Conservation (phyloP, 2,888 invertebrate genomes). For the Hetaerina titia region DNA sequence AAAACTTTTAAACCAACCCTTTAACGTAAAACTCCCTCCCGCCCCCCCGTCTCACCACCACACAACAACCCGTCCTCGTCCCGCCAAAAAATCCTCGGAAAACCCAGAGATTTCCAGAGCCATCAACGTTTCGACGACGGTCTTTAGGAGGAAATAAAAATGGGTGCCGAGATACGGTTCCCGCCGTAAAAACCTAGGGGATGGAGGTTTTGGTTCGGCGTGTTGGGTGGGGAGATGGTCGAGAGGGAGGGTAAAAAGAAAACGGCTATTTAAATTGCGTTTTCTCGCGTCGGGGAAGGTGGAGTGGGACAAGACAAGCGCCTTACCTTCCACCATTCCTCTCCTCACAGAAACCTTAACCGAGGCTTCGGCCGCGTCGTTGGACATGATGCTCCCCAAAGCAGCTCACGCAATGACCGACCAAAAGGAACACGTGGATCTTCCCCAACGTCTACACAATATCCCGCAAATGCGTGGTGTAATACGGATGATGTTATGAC, state of each 20-base stretch:
- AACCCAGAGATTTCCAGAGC: not conserved
- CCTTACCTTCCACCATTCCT: not conserved
- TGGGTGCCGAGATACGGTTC: not conserved
- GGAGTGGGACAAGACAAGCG: not conserved
- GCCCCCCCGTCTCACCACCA: not conserved
- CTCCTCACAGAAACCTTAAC: not conserved
- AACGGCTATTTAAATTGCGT: not conserved
- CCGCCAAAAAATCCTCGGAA: not conserved
- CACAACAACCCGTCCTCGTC: not conserved
- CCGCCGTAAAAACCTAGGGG: not conserved
- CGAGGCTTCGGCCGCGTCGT: too few species aligned
- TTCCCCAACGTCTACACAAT: too few species aligned
- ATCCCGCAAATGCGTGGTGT: too few species aligned
- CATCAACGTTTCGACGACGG: not conserved
- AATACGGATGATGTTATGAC: too few species aligned
- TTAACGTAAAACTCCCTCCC: not conserved
- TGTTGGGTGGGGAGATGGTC: not conserved
- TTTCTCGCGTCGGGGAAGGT: not conserved
- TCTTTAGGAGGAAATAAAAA: slow-evolving; percentile 1
- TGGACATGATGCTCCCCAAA: too few species aligned
- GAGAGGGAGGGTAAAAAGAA: not conserved
- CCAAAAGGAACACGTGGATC: too few species aligned
- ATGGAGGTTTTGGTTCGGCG: not conserved
- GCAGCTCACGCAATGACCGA: too few species aligned
- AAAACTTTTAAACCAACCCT: not conserved